Conservation (phyloP, 2,888 invertebrate species). For the Polyploca ridens region DNA sequence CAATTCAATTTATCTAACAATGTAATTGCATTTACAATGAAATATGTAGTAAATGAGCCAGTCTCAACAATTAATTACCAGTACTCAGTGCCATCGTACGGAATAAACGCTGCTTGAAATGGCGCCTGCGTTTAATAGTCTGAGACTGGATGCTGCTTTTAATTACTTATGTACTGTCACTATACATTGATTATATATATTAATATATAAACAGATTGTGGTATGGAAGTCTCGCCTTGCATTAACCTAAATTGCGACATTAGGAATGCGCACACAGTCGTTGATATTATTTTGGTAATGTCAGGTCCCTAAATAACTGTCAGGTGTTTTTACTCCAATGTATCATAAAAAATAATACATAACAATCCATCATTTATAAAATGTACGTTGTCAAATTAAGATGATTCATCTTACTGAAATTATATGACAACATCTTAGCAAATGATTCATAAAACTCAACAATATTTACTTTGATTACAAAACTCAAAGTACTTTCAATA, state of each 20-base stretch:
- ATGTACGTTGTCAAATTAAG: too few species aligned
- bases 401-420: too few species aligned
- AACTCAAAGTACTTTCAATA: background rate
- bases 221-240: background rate
- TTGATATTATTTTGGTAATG: too few species aligned
- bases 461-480: too few species aligned
- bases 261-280: too few species aligned
- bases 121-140: constrained; percentile 74
- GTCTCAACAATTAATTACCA: constrained; percentile 56
- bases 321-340: too few species aligned
- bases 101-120: constrained; percentile 61
- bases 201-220: background rate
- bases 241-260: background rate
- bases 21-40: constrained; percentile 52
- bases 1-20: constrained; percentile 19
- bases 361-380: too few species aligned
- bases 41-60: constrained; percentile 54
- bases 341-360: too few species aligned
- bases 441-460: too few species aligned
- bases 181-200: constrained; percentile 28
- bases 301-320: too few species aligned
- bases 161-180: constrained; percentile 63
- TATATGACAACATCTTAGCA: too few species aligned
- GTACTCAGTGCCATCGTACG: constrained; percentile 52
- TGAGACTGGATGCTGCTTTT: constrained; percentile 61